Evolutionary conservation across 2,888 invertebrate species (phyloP).

Genomic region (Agrypnus murinus): DNA sequence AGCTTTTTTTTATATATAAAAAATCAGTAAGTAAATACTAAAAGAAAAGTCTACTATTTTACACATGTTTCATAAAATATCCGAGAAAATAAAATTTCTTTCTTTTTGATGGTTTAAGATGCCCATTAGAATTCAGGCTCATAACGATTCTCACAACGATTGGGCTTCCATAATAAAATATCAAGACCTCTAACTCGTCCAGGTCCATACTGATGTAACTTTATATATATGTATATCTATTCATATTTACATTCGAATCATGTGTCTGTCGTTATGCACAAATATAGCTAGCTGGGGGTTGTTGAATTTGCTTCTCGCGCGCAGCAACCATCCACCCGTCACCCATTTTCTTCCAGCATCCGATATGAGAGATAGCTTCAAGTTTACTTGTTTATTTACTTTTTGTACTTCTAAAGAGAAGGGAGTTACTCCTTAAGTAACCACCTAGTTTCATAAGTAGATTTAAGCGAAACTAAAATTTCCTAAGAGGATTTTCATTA

Average conservation of each 20-base stretch:
- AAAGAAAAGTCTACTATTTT: conserved; percentile 3
- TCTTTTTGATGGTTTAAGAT: conserved; percentile 22
- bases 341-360: neutral
- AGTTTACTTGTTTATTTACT: conserved; percentile 37
- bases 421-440: conserved; percentile 29
- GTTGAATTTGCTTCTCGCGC: conserved; percentile 11
- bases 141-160: conserved; percentile 25
- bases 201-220: conserved; percentile 29
- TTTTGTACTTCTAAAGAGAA: conserved; percentile 20
- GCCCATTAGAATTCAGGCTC: conserved; percentile 32
- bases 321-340: neutral
- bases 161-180: conserved; percentile 37
- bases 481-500: conserved; percentile 41
- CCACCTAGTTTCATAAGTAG: conserved; percentile 38
- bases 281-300: conserved; percentile 21
- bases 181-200: conserved; percentile 27
- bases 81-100: conserved; percentile 8
- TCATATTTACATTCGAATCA: conserved; percentile 35
- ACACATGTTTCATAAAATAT: neutral
- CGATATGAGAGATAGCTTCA: neutral
- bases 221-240: neutral
- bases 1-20: too few species aligned
- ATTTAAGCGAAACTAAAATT: conserved; percentile 39
- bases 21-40: too few species aligned
- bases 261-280: conserved; percentile 33